These are phyloP conservation scores for Sinodicranocentrus sp. DNA, from an alignment of 2,888 invertebrate genomes.

Conservation along the genomic window DNA sequence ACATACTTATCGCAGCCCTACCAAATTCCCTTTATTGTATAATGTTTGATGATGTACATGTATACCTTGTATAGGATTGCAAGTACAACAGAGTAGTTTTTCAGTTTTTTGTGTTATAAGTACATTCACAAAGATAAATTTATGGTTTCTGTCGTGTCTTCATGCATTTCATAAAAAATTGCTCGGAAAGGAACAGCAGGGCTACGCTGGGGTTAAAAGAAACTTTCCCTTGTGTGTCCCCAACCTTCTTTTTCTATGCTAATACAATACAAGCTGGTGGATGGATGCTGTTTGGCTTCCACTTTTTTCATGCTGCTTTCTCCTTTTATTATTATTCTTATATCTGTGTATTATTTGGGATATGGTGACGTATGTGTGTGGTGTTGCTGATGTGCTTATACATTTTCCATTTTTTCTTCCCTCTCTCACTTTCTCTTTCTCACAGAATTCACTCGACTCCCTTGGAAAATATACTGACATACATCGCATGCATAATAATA, in stretches of 20 bases:
- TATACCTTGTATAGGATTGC: too few relatives aligned
- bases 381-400: constrained; percentile 35
- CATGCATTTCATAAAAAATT: constrained; percentile 61
- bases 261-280: constrained; percentile 40
- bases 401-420: constrained; percentile 25
- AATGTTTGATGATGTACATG: background rate
- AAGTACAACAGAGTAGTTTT: too few relatives aligned
- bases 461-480: constrained; percentile 47
- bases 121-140: constrained; percentile 44
- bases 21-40: too few relatives aligned
- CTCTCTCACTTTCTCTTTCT: constrained; percentile 19
- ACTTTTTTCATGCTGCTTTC: constrained; percentile 27
- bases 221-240: constrained; percentile 63
- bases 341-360: constrained; percentile 49
- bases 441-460: constrained; percentile 49
- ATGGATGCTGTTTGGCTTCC: constrained; percentile 43
- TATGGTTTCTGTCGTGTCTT: constrained; percentile 64
- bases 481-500: constrained; percentile 61
- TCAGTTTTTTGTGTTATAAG: too few relatives aligned
- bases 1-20: too few relatives aligned
- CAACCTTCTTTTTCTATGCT: constrained; percentile 55
- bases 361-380: constrained; percentile 38
- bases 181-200: constrained; percentile 54
- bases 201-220: constrained; percentile 61
- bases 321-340: constrained; percentile 46